Percentiles rank a stretch among this genome's conserved stretches.
These are phyloP conservation scores for Turritopsis dohrnii DNA, from an alignment of 30 jellyfish, hydroid and myxozoan species.

Conservation along the genomic window DNA sequence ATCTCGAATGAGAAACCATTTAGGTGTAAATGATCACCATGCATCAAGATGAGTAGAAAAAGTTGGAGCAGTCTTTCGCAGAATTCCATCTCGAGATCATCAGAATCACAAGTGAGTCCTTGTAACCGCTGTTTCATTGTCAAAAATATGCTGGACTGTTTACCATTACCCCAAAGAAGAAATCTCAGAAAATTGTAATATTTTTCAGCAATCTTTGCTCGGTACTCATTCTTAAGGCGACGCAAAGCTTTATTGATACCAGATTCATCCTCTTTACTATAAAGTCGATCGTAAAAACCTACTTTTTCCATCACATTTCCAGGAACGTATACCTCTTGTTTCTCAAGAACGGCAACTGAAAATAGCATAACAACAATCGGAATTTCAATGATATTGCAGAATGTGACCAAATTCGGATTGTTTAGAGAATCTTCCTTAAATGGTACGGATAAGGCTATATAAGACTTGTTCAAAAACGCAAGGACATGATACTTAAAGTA, in stretches of 20 bases:
- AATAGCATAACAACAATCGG: neutral
- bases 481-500: conserved; percentile 2
- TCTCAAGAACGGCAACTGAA: neutral
- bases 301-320: neutral
- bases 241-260: neutral
- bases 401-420: neutral
- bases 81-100: neutral
- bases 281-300: neutral
- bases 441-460: neutral
- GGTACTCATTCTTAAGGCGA: neutral
- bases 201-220: neutral
- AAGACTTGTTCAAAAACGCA: neutral
- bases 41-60: neutral
- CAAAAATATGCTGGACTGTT: neutral
- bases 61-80: neutral
- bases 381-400: conserved; percentile 2
- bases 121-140: neutral
- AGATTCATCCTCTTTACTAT: neutral
- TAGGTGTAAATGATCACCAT: neutral
- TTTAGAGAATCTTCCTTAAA: neutral
- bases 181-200: neutral
- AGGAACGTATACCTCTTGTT: neutral
- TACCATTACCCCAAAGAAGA: neutral
- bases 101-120: neutral
- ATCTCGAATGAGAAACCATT: neutral